Evolutionary conservation across 2,797 vertebrate species (phyloP), one percentile per base, ranked within the genome.

Genomic region (Sebastes alutus): DNA sequence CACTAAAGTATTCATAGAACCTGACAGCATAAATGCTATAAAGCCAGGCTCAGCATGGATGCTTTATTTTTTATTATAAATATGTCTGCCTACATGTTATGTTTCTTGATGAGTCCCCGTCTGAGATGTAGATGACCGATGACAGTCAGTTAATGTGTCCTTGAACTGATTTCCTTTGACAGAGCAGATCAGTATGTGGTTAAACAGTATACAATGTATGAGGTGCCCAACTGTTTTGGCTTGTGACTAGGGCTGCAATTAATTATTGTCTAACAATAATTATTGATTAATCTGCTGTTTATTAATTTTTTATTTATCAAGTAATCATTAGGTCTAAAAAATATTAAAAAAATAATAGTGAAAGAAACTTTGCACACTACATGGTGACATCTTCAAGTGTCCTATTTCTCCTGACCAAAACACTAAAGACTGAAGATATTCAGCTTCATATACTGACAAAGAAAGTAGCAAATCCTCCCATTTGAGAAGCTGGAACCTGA

Each of bases 21-120:
- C 66, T 61, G 66, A 82, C 61, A 64, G 46, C 32, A 64, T 46
- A 54, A 75, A 77, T n/a, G 60, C 27, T 72, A 42, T 18, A 52
- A 42, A 49, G 46, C 52, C 67, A 30, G 66, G 72, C 61, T 79
- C 76, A 78, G 23, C 25, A 46, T 10, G 8, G 69, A 16, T 64
- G 46, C 32, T 56, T 77, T 60, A 35, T 67, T 25, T 62, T 14
- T 42, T 54, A 56, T 42, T 33, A 46, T 25, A 25, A 25, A 25
- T 25, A 25, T 33, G 68, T 52, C 29, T 33, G 59, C 23, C 29
- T 68, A 23, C 58, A 74, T 54, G 30, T 27, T 5, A 2, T 27
- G 5, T 23, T 64, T 38, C n/a, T 8, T 22, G 16, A 27, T 49
- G 30, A 54, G 3, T 58, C 33, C 52, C 32, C 4, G 35, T 72